Evolutionary conservation across 64 coral and sea anemone species (phyloP), one percentile per base, ranked within the genome.

Genomic region (Hydrozoanthus tunicans): DNA sequence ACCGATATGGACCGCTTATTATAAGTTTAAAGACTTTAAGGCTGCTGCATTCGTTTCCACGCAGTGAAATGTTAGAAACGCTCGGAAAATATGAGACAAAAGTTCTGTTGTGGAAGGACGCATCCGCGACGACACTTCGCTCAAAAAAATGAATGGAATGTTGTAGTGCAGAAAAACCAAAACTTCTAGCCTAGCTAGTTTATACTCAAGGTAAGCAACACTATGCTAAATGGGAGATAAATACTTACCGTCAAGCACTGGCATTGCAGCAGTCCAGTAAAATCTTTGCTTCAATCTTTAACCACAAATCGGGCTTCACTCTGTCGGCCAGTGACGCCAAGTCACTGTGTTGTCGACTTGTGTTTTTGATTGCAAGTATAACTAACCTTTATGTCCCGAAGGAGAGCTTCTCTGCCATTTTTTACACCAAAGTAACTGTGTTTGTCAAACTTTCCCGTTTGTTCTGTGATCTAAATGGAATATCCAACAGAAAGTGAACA

Each of bases 101-200:
- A 43, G 32, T 43, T 43, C 0, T 43, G 32, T 43, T 43, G 32
- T 43, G 0, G 32, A 43, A 43, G 32, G 32, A 43, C 32, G 32
- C 32, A 43, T 43, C 32, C 7, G 6, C 13, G 1, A 84, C 59
- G 53, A 24, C 53, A 8, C 56, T 15, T 17, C 20, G 51, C 56
- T 2, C 62, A 43, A 58, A 70, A 71, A 66, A 73, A 86, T 86
- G 66, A 32, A 58, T 86, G 83, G 83, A 86, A 86, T 86, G 83
- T 73, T 73, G 54, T 2, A 13, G 67, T 57, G 11, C 58, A 12
- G 52, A 8, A 4, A 75, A 17, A 74, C 6, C 4, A 74, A 10
- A 5, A 14, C 32, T 23, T 58, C 15, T 5, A 55, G 17, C 0
- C 32, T 1, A 56, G 9, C 27, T 56, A n/a, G n/a, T 6, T 59